Evolutionary conservation across 2,113 vertebrate genomes (phyloP).

Genomic region (Pelobates fuscus): DNA sequence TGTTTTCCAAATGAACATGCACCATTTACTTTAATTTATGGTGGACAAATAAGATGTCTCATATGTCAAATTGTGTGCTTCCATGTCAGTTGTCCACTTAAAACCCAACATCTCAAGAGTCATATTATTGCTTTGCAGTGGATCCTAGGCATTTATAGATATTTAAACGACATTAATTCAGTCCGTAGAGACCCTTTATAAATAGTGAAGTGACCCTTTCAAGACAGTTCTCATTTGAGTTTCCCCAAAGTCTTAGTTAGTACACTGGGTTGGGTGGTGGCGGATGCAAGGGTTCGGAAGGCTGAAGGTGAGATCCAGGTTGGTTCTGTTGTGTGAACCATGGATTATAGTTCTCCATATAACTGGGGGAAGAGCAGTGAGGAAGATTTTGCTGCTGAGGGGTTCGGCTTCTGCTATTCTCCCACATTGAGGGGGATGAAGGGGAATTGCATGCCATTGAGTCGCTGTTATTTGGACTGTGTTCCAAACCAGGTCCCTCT

Average conservation of each 20-base stretch:
- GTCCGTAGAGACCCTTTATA: background rate
- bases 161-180: background rate
- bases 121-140: background rate
- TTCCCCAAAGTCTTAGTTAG: conserved; percentile 62
- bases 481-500: conserved; percentile 86
- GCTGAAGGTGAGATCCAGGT: conserved; percentile 85
- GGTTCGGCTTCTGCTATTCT: conserved; percentile 79
- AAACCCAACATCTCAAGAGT: background rate
- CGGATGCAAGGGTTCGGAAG: conserved; percentile 83
- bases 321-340: conserved; percentile 87
- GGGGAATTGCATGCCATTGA: conserved; percentile 98
- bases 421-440: conserved; percentile 89
- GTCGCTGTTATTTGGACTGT: conserved; percentile 96
- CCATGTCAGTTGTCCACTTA: background rate
- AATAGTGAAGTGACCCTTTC: background rate
- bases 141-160: conserved; percentile 17
- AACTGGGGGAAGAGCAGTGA: conserved; percentile 87
- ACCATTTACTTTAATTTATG: background rate
- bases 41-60: background rate
- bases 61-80: background rate
- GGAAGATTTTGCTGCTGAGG: conserved; percentile 80
- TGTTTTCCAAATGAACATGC: background rate
- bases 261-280: conserved; percentile 88
- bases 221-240: conserved; percentile 12
- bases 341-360: conserved; percentile 92